phyloP scores from a whole-genome alignment of 2,797 vertebrate species.

The Myripristis jacobus region DNA sequence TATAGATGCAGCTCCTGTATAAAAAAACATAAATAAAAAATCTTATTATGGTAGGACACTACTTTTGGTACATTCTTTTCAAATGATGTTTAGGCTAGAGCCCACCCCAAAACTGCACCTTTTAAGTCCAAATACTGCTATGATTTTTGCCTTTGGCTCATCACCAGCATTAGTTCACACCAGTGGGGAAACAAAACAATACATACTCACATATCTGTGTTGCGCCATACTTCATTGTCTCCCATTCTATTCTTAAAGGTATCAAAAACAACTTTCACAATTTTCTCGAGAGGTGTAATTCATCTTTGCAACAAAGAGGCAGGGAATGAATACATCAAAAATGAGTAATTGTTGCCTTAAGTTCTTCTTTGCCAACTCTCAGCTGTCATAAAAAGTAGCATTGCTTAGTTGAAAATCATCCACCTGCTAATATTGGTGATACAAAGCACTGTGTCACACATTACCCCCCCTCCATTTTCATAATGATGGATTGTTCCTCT shows the following conservation, averaged over 20 bases:
- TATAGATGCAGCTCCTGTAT: too few species aligned
- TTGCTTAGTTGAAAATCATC: background rate
- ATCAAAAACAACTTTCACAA: background rate
- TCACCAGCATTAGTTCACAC: background rate
- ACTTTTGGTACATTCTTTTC: background rate
- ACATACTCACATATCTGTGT: background rate
- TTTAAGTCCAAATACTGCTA: background rate
- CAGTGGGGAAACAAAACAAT: background rate
- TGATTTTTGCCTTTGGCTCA: background rate
- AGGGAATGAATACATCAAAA: slow-evolving; percentile 14
- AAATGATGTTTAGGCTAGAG: background rate
- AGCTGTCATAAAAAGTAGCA: slow-evolving; percentile 2
- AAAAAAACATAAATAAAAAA: background rate
- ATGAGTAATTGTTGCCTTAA: slow-evolving; percentile 14
- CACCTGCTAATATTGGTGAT: slow-evolving; percentile 6
- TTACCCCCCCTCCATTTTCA: slow-evolving; percentile 18
- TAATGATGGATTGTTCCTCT: slow-evolving; percentile 22
- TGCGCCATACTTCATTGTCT: too few species aligned
- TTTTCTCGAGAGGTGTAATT: slow-evolving; percentile 12
- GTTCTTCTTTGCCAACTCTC: slow-evolving; percentile 8
- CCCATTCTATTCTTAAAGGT: background rate
- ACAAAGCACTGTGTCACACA: slow-evolving; percentile 3
- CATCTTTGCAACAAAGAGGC: slow-evolving; percentile 4
- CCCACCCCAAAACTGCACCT: background rate
- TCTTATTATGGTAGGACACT: background rate